A percentile compares a stretch with the other conserved stretches of the same genome.
phyloP scores from a whole-genome alignment of 2,888 invertebrate genomes.

The Choreutis nemorana region DNA sequence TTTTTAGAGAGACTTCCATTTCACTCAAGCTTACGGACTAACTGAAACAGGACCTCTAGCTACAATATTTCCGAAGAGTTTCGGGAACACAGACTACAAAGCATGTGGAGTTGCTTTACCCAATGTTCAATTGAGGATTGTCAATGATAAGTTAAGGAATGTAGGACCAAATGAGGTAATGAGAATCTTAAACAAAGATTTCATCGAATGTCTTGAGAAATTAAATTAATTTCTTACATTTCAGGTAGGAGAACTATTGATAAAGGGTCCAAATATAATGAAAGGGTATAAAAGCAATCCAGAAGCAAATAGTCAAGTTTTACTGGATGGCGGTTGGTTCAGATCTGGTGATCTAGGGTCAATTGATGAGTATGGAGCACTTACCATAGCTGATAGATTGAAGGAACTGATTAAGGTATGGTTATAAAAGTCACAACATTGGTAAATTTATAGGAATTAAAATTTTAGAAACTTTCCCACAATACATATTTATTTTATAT shows the following conservation, averaged over 20 bases:
- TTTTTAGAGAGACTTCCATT: slow-evolving; percentile 25
- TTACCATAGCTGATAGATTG: slow-evolving; percentile 76
- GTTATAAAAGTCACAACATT: slow-evolving; percentile 1
- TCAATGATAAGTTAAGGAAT: slow-evolving; percentile 45
- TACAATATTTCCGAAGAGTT: slow-evolving; percentile 26
- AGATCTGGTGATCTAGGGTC: slow-evolving; percentile 76
- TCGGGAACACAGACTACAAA: slow-evolving; percentile 21
- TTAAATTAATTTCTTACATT: neutral
- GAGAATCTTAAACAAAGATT: too few species aligned
- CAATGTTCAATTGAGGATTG: slow-evolving; percentile 68
- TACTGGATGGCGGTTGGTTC: slow-evolving; percentile 76
- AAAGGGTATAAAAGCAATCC: slow-evolving; percentile 79
- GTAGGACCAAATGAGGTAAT: slow-evolving; percentile 60
- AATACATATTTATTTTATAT: too few species aligned
- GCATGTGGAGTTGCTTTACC: slow-evolving; percentile 66
- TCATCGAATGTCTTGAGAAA: neutral
- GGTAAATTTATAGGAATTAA: neutral
- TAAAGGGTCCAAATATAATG: slow-evolving; percentile 84
- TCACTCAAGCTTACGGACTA: slow-evolving; percentile 71
- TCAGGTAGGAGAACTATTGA: slow-evolving; percentile 74
- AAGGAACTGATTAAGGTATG: slow-evolving; percentile 83
- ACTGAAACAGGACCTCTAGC: slow-evolving; percentile 73
- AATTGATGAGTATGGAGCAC: slow-evolving; percentile 69
- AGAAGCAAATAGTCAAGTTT: slow-evolving; percentile 72
- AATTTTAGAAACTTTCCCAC: neutral